These are phyloP conservation scores for Stramonita haemastoma DNA, from an alignment of 2,888 invertebrate species.

Conservation along the genomic window DNA sequence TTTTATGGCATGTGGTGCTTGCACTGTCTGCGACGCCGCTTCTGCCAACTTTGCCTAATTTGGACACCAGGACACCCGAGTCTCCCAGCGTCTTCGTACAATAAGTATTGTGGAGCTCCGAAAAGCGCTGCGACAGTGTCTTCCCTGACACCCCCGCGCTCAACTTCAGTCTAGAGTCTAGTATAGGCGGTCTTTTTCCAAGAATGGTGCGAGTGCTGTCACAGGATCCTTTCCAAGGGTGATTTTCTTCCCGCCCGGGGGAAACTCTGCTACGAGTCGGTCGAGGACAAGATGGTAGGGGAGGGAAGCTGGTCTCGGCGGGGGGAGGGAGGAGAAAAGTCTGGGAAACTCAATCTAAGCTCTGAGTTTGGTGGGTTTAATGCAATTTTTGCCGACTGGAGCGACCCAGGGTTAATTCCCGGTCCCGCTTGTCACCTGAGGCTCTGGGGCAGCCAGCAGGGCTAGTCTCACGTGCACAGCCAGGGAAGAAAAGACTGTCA, in stretches of 20 bases:
- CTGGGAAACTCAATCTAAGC: slow-evolving; percentile 35
- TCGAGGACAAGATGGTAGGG: slow-evolving; percentile 19
- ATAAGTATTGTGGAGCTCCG: background rate
- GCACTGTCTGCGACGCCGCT: slow-evolving; percentile 23
- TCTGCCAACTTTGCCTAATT: slow-evolving; percentile 40
- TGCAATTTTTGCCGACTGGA: slow-evolving; percentile 36
- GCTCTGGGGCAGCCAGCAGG: slow-evolving; percentile 5
- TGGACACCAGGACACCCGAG: slow-evolving; percentile 29
- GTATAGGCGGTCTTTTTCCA: background rate
- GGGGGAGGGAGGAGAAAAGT: background rate
- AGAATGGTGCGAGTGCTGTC: background rate
- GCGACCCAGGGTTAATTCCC: slow-evolving; percentile 39
- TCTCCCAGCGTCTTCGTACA: background rate
- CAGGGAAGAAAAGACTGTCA: slow-evolving; percentile 12
- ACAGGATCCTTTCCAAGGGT: background rate
- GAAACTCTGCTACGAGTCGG: background rate
- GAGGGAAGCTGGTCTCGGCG: slow-evolving; percentile 8
- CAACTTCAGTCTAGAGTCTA: background rate
- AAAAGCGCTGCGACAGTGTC: slow-evolving; percentile 23
- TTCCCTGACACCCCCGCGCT: background rate
- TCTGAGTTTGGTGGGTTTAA: slow-evolving; percentile 40
- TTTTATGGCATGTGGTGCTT: slow-evolving; percentile 42
- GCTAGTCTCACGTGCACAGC: slow-evolving; percentile 32
- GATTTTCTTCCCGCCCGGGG: slow-evolving; percentile 8
- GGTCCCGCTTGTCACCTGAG: slow-evolving; percentile 38